phyloP scores from a whole-genome alignment of 2,113 vertebrate genomes.

The Cariama cristata region DNA sequence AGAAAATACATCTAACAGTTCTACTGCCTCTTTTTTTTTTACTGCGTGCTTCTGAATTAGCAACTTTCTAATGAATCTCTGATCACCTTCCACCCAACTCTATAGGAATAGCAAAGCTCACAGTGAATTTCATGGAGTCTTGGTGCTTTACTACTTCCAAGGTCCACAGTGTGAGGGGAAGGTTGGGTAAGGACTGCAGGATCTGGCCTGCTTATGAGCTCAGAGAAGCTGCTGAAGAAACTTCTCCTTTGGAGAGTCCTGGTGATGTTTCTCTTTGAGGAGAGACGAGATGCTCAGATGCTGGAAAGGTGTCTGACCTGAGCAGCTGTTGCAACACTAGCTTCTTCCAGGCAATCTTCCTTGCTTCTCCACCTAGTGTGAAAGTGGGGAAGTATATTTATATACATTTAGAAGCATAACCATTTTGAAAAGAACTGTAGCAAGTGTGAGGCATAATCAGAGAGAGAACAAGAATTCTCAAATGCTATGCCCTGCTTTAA shows the following conservation, averaged over 20 bases:
- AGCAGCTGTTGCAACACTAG: conserved; percentile 69
- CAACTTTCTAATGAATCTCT: not conserved
- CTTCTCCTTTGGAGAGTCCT: not conserved
- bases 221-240: not conserved
- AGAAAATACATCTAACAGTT: not conserved
- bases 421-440: not conserved
- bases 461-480: not conserved
- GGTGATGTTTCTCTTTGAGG: not conserved
- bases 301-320: conserved; percentile 49
- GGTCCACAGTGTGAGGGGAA: not conserved
- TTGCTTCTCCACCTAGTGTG: conserved; percentile 80
- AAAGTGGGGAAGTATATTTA: not conserved
- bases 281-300: not conserved
- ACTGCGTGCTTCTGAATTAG: not conserved
- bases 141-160: not conserved
- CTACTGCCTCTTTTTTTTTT: not conserved
- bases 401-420: not conserved
- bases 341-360: conserved; percentile 75
- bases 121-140: not conserved
- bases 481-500: not conserved
- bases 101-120: not conserved
- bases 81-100: not conserved
- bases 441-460: not conserved
- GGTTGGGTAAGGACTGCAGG: not conserved
- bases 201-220: not conserved